Percentiles rank a stretch among this genome's conserved stretches.
Conservation (phyloP, 2,888 invertebrate genomes). For the Polydrusus tereticollis region DNA sequence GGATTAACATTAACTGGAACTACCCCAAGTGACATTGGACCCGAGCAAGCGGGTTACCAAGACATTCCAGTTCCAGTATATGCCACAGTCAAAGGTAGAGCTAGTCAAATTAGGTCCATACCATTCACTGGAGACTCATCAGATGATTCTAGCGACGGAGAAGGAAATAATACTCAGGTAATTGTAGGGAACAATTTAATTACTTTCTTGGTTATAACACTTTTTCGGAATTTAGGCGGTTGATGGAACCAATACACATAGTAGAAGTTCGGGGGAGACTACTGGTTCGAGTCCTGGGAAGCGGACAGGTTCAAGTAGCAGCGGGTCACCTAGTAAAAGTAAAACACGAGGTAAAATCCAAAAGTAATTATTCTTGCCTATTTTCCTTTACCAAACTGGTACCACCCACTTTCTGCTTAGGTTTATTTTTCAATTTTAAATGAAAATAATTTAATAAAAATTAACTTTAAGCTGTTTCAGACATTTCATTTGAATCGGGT, state of each 20-base stretch:
- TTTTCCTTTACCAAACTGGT: too few relatives aligned
- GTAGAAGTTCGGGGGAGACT: constrained; percentile 88
- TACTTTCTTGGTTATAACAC: background rate
- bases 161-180: constrained; percentile 70
- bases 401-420: background rate
- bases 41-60: constrained; percentile 82
- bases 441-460: constrained; percentile 55
- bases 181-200: background rate
- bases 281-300: constrained; percentile 89
- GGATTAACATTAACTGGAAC: constrained; percentile 68
- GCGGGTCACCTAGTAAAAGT: constrained; percentile 84
- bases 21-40: constrained; percentile 65
- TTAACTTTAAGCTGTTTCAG: constrained; percentile 73
- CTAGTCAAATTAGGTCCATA: constrained; percentile 95
- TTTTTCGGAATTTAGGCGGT: constrained; percentile 58
- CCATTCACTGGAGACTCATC: constrained; percentile 96
- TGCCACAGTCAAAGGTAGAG: constrained; percentile 95
- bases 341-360: constrained; percentile 79
- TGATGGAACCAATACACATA: constrained; percentile 75
- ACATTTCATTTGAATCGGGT: constrained; percentile 92
- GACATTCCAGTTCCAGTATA: constrained; percentile 95
- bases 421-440: constrained; percentile 15
- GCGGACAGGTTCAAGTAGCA: constrained; percentile 75
- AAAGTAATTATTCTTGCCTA: background rate
- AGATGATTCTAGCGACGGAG: constrained; percentile 94